Conservation (phyloP, 2,888 invertebrate species). For the Caenorhabditis drosophilae region DNA sequence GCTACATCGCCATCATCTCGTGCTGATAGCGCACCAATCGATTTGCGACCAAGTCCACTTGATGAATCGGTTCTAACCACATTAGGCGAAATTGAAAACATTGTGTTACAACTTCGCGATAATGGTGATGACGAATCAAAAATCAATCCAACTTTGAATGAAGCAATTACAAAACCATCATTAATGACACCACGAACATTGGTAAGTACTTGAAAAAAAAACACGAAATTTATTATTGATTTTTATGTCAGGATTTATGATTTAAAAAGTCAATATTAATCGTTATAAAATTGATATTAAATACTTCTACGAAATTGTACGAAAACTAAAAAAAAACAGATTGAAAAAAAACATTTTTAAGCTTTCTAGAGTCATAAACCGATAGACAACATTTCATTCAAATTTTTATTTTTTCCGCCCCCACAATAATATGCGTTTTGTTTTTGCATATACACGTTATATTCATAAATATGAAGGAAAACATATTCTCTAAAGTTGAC, state of each 20-base stretch:
- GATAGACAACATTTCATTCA: too few relatives aligned
- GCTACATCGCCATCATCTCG: conserved; percentile 35
- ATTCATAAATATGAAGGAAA: too few relatives aligned
- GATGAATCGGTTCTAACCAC: conserved; percentile 56
- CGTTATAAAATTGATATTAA: too few relatives aligned
- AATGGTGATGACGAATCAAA: conserved; percentile 14
- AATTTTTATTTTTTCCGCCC: conserved; percentile 1
- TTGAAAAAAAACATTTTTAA: too few relatives aligned
- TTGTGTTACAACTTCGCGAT: conserved; percentile 50
- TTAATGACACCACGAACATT: conserved; percentile 41
- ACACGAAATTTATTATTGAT: neutral
- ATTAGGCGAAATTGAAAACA: conserved; percentile 61
- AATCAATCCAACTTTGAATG: conserved; percentile 24
- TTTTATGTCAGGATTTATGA: neutral
- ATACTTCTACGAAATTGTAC: too few relatives aligned
- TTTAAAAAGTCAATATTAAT: too few relatives aligned
- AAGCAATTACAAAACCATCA: conserved; percentile 44
- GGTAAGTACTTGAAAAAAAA: conserved; percentile 19
- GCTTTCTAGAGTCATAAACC: too few relatives aligned
- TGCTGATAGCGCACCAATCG: conserved; percentile 25
- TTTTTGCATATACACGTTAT: too few relatives aligned
- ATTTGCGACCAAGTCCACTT: conserved; percentile 16
- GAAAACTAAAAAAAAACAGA: too few relatives aligned
- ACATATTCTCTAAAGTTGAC: too few relatives aligned
- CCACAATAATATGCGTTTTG: too few relatives aligned